Evolutionary conservation across 2,113 vertebrate genomes (phyloP).

Genomic region (Cariama cristata): DNA sequence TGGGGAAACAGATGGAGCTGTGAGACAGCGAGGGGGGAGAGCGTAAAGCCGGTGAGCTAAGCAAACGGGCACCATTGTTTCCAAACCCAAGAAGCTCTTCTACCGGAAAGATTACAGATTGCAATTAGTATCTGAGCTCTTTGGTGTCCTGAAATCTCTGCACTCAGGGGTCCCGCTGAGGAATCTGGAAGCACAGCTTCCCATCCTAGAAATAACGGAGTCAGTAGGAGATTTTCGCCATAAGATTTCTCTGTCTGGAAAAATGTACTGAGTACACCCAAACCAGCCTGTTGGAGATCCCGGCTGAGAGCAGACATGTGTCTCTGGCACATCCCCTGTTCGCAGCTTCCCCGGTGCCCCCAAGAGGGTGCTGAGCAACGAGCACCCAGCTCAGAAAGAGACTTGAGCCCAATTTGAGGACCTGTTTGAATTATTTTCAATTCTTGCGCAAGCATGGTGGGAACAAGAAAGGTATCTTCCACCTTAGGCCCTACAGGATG

Average conservation of each 20-base stretch:
- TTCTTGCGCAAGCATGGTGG: background rate
- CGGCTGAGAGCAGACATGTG: rapidly evolving
- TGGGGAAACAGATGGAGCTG: constrained; percentile 42
- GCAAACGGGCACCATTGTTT: background rate
- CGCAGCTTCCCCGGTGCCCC: background rate
- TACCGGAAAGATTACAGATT: background rate
- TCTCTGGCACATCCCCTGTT: background rate
- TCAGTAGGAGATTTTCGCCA: background rate
- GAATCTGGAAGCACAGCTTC: background rate
- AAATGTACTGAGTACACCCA: background rate
- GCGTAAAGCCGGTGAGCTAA: background rate
- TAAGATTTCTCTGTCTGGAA: background rate
- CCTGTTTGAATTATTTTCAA: background rate
- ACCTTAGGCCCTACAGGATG: background rate
- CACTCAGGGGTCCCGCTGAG: background rate
- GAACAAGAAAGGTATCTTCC: background rate
- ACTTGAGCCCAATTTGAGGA: background rate
- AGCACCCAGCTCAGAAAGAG: background rate
- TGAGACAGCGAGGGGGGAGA: background rate
- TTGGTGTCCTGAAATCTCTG: background rate
- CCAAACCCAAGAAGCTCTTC: background rate
- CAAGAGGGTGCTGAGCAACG: rapidly evolving
- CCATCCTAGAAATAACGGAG: background rate
- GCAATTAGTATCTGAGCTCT: background rate
- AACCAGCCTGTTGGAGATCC: background rate